phyloP scores from a whole-genome alignment of 92 coral and sea anemone genomes.

The Siderastrea radians region DNA sequence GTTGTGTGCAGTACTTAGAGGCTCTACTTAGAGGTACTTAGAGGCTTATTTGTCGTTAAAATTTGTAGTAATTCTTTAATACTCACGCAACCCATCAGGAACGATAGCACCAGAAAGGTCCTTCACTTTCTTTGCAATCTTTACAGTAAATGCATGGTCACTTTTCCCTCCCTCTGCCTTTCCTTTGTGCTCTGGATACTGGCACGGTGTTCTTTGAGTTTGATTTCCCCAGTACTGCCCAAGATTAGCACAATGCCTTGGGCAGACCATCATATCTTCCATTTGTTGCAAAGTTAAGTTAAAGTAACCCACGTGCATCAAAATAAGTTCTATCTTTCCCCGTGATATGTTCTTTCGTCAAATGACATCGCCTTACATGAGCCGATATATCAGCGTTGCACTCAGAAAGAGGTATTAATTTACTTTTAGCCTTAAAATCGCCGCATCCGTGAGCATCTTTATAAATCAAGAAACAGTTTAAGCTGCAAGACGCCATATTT shows the following conservation, averaged over 20 bases:
- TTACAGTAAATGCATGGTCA: slow-evolving; percentile 54
- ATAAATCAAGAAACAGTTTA: no score
- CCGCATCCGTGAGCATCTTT: slow-evolving; percentile 43
- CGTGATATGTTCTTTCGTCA: slow-evolving; percentile 46
- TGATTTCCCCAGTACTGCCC: slow-evolving; percentile 54
- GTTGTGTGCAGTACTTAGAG: background rate
- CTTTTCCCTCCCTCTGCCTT: slow-evolving; percentile 52
- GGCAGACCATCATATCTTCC: slow-evolving; percentile 44
- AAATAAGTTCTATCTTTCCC: slow-evolving; percentile 35
- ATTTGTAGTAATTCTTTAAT: background rate
- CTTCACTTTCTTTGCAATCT: slow-evolving; percentile 45
- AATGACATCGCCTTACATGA: slow-evolving; percentile 56
- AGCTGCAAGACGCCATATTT: no score
- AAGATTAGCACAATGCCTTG: slow-evolving; percentile 56
- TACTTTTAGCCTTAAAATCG: background rate
- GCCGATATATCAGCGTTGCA: slow-evolving; percentile 44
- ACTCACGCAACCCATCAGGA: slow-evolving; percentile 61
- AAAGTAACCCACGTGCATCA: slow-evolving; percentile 39
- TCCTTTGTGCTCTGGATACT: slow-evolving; percentile 55
- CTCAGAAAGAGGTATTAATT: slow-evolving; percentile 32
- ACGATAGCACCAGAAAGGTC: slow-evolving; percentile 20
- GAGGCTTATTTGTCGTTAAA: no score
- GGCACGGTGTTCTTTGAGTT: slow-evolving; percentile 29
- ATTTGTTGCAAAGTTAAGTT: slow-evolving; percentile 19
- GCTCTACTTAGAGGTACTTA: background rate